Conservation (phyloP, 2,113 vertebrate species). For the Tachysurus vachellii region DNA sequence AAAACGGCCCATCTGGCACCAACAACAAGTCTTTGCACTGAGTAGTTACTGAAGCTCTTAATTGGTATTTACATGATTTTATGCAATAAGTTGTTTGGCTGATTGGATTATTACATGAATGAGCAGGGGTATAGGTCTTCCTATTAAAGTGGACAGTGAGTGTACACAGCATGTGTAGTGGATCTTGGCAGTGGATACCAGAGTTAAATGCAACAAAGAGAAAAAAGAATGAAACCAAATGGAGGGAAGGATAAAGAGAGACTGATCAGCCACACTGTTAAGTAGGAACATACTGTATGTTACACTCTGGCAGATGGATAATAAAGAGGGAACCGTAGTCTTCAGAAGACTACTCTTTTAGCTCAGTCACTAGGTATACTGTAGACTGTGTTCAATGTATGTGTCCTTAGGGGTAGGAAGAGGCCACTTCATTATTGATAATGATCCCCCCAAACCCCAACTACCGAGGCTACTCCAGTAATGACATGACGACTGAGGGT, state of each 20-base stretch:
- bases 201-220: neutral
- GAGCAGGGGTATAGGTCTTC: neutral
- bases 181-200: neutral
- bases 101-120: neutral
- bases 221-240: neutral
- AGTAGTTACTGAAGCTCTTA: neutral
- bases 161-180: neutral
- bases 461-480: constrained; percentile 45
- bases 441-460: constrained; percentile 57
- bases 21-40: neutral
- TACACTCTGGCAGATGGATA: constrained; percentile 15
- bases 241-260: neutral
- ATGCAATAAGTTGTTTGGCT: too few relatives aligned
- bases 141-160: neutral
- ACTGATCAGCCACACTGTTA: neutral
- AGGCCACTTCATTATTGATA: constrained; percentile 68
- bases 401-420: constrained; percentile 38
- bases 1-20: neutral
- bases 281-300: constrained; percentile 3
- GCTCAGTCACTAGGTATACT: constrained; percentile 23
- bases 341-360: constrained; percentile 40
- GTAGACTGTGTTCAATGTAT: constrained; percentile 32
- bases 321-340: constrained; percentile 41
- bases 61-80: neutral
- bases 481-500: constrained; percentile 55